phyloP scores from a whole-genome alignment of 2,888 invertebrate genomes.

The Shargacucullia verbasci region DNA sequence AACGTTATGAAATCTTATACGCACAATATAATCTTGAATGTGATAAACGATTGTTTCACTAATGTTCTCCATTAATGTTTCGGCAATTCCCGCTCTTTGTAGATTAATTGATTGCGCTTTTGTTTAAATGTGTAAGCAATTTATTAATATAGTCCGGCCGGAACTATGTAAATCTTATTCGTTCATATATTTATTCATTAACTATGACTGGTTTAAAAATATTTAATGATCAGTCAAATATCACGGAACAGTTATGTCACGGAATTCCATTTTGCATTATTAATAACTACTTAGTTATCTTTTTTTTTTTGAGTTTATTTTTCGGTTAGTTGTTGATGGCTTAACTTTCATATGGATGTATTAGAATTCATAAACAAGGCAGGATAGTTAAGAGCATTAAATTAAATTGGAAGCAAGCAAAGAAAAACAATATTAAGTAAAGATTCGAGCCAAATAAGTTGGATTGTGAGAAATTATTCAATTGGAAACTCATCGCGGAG shows the following conservation, averaged over 20 bases:
- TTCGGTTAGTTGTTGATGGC: no score
- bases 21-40: conserved; percentile 41
- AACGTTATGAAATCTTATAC: conserved; percentile 51
- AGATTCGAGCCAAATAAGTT: conserved; percentile 48
- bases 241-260: neutral
- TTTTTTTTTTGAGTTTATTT: no score
- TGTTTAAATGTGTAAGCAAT: neutral
- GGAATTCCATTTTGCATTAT: neutral
- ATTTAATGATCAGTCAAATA: neutral
- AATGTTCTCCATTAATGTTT: conserved; percentile 6
- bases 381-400: no score
- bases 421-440: conserved; percentile 28
- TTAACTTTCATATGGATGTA: no score
- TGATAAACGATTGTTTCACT: conserved; percentile 45
- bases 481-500: conserved; percentile 78
- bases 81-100: conserved; percentile 6
- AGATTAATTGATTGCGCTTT: conserved; percentile 16
- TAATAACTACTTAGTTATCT: neutral
- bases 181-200: neutral
- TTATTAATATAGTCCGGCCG: neutral
- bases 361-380: no score
- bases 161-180: neutral
- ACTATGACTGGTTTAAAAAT: neutral
- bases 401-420: neutral
- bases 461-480: conserved; percentile 70